Evolutionary conservation across 2,113 vertebrate genomes (phyloP).

Genomic region (Thoracochromis brauschi): DNA sequence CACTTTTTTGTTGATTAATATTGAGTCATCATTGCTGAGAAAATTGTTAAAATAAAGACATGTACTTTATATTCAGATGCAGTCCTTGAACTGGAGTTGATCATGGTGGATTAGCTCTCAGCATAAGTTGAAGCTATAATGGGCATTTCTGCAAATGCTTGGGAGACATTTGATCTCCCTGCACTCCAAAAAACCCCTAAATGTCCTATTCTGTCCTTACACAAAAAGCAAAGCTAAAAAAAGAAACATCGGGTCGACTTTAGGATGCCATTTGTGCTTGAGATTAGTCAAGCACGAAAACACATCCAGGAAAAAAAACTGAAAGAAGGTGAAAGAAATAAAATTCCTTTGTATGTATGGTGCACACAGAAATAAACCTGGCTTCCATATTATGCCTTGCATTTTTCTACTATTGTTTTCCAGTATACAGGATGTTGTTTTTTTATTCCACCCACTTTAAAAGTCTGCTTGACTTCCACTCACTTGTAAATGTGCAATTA

Average conservation of each 20-base stretch:
- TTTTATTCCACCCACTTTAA: not conserved
- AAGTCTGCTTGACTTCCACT: not conserved
- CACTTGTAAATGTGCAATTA: not conserved
- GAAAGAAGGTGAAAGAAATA: not conserved
- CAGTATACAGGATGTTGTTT: not conserved
- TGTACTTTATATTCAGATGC: not conserved
- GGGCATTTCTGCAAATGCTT: not conserved
- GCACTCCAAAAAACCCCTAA: not conserved
- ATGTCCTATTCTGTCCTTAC: not conserved
- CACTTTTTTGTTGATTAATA: constrained; percentile 11
- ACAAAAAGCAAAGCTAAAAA: not conserved
- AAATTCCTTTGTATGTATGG: not conserved
- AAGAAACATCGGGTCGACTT: not conserved
- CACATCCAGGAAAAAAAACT: not conserved
- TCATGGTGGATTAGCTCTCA: not conserved
- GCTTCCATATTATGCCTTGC: not conserved
- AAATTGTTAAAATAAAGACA: not conserved
- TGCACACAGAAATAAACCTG: not conserved
- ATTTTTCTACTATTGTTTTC: not conserved
- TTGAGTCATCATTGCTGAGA: constrained; percentile 7
- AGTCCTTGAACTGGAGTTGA: not conserved
- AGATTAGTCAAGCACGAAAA: not conserved
- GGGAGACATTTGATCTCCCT: not conserved
- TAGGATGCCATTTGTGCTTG: not conserved
- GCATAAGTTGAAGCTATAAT: not conserved